phyloP scores from a whole-genome alignment of 2,113 vertebrate genomes.

The Ophiodon elongatus region DNA sequence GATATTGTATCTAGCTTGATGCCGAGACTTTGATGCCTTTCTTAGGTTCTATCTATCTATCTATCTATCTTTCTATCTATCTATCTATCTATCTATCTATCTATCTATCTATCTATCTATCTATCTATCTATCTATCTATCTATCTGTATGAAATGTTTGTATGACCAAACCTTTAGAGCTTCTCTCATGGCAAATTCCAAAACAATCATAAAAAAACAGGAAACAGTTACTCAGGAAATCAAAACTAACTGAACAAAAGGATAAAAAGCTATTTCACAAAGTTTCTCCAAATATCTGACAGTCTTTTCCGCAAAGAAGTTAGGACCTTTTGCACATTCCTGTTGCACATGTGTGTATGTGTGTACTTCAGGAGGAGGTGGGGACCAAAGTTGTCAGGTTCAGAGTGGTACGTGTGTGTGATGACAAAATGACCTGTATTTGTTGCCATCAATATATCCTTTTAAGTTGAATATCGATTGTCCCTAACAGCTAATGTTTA shows the following conservation, averaged over 20 bases:
- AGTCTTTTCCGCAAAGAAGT: not conserved
- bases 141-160: too few species aligned
- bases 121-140: too few species aligned
- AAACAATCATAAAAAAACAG: too few species aligned
- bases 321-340: not conserved
- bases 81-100: too few species aligned
- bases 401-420: not conserved
- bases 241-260: not conserved
- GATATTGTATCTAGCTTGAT: not conserved
- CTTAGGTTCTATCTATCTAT: too few species aligned
- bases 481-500: not conserved
- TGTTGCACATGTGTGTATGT: conserved; percentile 1
- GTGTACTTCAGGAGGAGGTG: not conserved
- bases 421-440: not conserved
- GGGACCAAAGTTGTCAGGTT: not conserved
- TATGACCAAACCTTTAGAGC: not conserved
- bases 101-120: too few species aligned
- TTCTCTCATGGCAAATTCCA: not conserved
- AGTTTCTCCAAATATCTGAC: not conserved
- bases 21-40: not conserved
- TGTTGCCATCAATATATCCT: not conserved
- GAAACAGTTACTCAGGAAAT: not conserved
- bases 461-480: not conserved
- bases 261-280: not conserved
- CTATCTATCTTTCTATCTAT: too few species aligned